Evolutionary conservation across 35 echinoderm and acorn worm species (phyloP), one percentile per base, ranked within the genome.

Genomic region (Stichopus chloronotus): DNA sequence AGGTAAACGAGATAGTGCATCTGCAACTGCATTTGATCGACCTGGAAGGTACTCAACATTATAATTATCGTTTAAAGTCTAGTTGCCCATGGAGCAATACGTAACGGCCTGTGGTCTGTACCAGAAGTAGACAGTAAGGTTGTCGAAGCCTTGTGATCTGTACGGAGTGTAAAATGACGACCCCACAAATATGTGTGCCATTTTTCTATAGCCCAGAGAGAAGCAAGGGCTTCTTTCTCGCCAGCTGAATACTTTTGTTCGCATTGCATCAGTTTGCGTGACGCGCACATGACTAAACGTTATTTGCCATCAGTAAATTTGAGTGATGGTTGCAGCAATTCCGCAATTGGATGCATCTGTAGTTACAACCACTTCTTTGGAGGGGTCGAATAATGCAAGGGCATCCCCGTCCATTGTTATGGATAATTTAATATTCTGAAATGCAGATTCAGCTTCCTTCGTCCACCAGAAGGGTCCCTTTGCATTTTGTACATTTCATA

Each of bases 151-250:
- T 92, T 92, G 54, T 96, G 95, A 30, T 96, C 93, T 22, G 92
- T 96, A 16, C 95, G 93, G 13, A 96, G 74, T 53, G 88, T 96
- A 61, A 96, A 96, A 9, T 96, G 80, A 14, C 93, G 56, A 30
- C 93, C 95, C 83, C 84, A 94, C 3, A 97, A 65, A 63, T 97
- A 94, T 7, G 91, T 83, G 83, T 83, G 84, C 93, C 93, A 94
- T 17, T 85, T 91, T 52, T 93, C 93, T 81, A 21, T n/a, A n/a
- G n/a, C n/a, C n/a, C n/a, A n/a, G n/a, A n/a, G n/a, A n/a, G n/a
- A n/a, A n/a, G n/a, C n/a, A n/a, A n/a, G n/a, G n/a, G n/a, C n/a
- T n/a, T n/a, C n/a, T n/a, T n/a, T n/a, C n/a, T n/a, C n/a, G n/a
- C n/a, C n/a, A n/a, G n/a, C n/a, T n/a, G n/a, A n/a, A n/a, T n/a